Percentiles rank a stretch among this genome's conserved stretches.
phyloP scores from a whole-genome alignment of 2,113 vertebrate genomes.

The Lota lota region DNA sequence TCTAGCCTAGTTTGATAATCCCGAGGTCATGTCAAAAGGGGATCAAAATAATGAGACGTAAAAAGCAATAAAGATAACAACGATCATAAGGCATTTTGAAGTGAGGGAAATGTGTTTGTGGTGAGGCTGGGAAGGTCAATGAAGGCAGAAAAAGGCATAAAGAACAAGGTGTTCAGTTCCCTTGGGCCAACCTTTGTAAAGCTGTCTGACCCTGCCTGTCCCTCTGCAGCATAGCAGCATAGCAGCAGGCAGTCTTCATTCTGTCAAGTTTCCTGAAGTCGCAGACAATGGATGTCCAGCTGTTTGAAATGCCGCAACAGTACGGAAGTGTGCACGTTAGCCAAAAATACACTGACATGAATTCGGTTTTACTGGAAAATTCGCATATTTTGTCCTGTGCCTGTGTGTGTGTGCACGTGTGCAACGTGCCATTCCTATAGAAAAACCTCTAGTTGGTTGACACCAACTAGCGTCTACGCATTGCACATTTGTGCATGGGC shows the following conservation, averaged over 20 bases:
- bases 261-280: neutral
- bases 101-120: no score
- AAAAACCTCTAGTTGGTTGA: no score
- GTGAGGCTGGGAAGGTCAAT: no score
- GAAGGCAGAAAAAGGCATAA: neutral
- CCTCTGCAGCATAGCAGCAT: neutral
- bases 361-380: neutral
- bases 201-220: conserved; percentile 24
- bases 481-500: conserved; percentile 12
- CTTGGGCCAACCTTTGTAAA: neutral
- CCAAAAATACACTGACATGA: neutral
- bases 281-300: conserved; percentile 18
- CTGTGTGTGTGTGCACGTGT: neutral
- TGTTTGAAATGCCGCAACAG: conserved; percentile 27
- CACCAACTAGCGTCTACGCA: no score
- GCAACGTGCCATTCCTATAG: no score
- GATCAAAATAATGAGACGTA: no score
- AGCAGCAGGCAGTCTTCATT: no score
- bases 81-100: no score
- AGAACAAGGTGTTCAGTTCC: neutral
- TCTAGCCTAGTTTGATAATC: no score
- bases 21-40: no score
- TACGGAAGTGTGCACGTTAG: neutral
- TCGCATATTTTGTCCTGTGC: no score
- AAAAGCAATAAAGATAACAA: no score